Evolutionary conservation across 2,888 invertebrate species (phyloP).

Genomic region (Belgica antarctica): DNA sequence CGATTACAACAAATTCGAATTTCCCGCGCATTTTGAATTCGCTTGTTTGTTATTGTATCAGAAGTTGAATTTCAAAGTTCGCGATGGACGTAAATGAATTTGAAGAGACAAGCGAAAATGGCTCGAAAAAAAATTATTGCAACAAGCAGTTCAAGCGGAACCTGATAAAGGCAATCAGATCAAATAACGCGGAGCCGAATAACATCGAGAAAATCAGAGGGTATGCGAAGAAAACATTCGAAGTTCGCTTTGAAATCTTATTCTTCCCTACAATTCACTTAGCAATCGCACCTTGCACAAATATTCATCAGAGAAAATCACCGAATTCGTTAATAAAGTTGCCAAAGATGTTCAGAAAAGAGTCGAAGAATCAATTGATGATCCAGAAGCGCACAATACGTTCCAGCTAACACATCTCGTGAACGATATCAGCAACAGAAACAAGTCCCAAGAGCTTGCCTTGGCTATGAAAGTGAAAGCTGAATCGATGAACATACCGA

Average conservation of each 20-base stretch:
- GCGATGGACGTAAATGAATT: neutral
- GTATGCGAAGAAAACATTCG: neutral
- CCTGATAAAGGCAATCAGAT: slow-evolving; percentile 16
- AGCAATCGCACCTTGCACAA: neutral
- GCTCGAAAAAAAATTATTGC: slow-evolving; percentile 27
- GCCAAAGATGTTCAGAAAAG: neutral
- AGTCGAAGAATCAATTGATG: neutral
- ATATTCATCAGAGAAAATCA: neutral
- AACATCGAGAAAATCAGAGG: slow-evolving; percentile 29
- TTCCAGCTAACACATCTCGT: neutral
- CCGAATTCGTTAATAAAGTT: neutral
- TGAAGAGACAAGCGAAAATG: neutral
- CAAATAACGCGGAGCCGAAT: slow-evolving; percentile 29
- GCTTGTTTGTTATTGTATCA: neutral
- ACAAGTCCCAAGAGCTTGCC: neutral
- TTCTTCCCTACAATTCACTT: neutral
- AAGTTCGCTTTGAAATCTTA: neutral
- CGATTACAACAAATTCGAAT: neutral
- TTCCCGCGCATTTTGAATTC: neutral
- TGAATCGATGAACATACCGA: neutral
- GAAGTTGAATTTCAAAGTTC: neutral
- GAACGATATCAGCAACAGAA: neutral
- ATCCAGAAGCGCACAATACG: neutral
- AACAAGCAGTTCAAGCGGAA: slow-evolving; percentile 27
- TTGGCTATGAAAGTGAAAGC: slow-evolving; percentile 12